phyloP scores from a whole-genome alignment of 2,797 vertebrate species.

The Knipowitschia caucasica region DNA sequence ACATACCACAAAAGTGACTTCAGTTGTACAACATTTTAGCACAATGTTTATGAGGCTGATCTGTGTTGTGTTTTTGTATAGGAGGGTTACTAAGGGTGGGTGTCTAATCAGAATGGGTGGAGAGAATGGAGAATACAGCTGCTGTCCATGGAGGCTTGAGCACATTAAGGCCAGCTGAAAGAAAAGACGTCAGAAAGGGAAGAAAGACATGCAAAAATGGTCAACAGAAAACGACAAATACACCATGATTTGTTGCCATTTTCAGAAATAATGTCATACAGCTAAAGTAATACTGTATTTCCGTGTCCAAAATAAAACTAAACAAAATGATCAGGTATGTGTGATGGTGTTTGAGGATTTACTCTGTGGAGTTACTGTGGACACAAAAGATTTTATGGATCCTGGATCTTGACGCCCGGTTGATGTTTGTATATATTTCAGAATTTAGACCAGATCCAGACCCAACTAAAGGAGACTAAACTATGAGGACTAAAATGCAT shows the following conservation, averaged over 20 bases:
- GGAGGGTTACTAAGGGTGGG: slow-evolving; percentile 53
- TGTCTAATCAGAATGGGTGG: slow-evolving; percentile 45
- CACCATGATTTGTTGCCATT: too few relatives aligned
- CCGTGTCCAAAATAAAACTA: too few relatives aligned
- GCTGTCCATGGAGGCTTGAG: slow-evolving; percentile 46
- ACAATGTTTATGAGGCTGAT: neutral
- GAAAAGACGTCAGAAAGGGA: slow-evolving; percentile 1
- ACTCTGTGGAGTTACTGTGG: too few relatives aligned
- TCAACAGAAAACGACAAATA: slow-evolving; percentile 16
- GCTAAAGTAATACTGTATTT: too few relatives aligned
- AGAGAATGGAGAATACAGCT: slow-evolving; percentile 63
- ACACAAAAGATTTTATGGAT: too few relatives aligned
- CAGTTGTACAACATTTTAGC: slow-evolving; percentile 30
- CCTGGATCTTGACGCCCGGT: too few relatives aligned
- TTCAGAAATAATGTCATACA: too few relatives aligned
- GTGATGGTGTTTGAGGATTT: too few relatives aligned
- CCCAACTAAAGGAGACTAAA: too few relatives aligned
- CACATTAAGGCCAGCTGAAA: slow-evolving; percentile 21
- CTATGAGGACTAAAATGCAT: neutral
- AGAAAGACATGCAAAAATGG: slow-evolving; percentile 4
- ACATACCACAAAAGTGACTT: slow-evolving; percentile 65
- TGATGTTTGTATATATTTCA: too few relatives aligned
- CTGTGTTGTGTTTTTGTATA: slow-evolving; percentile 38
- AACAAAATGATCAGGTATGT: too few relatives aligned
- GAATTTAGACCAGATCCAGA: too few relatives aligned